phyloP scores from a whole-genome alignment of 1,140 invertebrate genomes.

The Battus philenor region DNA sequence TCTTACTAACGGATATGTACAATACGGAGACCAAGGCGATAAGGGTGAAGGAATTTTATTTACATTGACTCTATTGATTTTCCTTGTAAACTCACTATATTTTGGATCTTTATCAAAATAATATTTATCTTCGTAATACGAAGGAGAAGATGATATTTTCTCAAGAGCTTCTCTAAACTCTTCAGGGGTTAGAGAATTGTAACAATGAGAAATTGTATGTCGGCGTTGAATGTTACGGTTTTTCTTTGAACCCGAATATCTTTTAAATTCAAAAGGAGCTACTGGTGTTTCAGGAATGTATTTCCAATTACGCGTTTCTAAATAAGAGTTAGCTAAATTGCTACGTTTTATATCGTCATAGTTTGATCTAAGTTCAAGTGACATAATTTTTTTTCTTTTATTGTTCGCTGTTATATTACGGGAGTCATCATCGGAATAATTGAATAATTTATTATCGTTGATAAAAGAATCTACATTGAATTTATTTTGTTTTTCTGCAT shows the following conservation, averaged over 20 bases:
- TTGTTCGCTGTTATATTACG: constrained; percentile 3
- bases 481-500: constrained; percentile 37
- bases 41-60: constrained; percentile 45
- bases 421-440: background rate
- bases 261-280: constrained; percentile 1
- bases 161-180: constrained; percentile 30
- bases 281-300: background rate
- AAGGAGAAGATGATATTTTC: constrained; percentile 24
- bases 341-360: constrained; percentile 25
- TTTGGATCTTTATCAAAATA: constrained; percentile 10
- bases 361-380: constrained; percentile 44
- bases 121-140: constrained; percentile 19
- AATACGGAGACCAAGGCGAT: constrained; percentile 35
- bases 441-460: constrained; percentile 1
- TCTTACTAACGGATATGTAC: constrained; percentile 36
- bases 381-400: constrained; percentile 40
- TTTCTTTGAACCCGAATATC: constrained; percentile 6
- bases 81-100: constrained; percentile 30
- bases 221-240: constrained; percentile 20
- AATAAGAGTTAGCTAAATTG: constrained; percentile 1
- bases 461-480: constrained; percentile 19
- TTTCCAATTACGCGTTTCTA: background rate
- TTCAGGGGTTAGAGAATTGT: constrained; percentile 30
- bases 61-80: constrained; percentile 36
- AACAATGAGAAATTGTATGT: constrained; percentile 26